Conservation (phyloP, 1,140 invertebrate species). For the Polypedilum vanderplanki region DNA sequence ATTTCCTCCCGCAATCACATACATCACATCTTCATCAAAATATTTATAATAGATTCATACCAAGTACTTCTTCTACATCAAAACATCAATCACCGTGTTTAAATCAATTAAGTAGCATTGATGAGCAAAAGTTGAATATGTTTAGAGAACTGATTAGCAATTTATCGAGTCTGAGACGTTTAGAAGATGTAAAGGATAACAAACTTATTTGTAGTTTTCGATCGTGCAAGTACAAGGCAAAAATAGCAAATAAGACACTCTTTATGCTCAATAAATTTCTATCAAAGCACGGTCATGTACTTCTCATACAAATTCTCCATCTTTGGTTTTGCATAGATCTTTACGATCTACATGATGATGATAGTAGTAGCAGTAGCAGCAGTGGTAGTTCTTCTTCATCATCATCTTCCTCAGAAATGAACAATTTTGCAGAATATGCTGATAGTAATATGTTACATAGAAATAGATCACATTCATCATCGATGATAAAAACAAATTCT, state of each 20-base stretch:
- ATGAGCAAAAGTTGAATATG: conserved; percentile 35
- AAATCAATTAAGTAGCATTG: not conserved
- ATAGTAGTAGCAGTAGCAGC: not conserved
- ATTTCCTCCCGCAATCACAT: conserved; percentile 2
- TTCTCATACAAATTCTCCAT: conserved; percentile 58
- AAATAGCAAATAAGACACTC: conserved; percentile 56
- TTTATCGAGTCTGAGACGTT: conserved; percentile 37
- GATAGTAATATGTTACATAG: not conserved
- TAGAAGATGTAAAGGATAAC: conserved; percentile 38
- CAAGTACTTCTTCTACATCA: conserved; percentile 39
- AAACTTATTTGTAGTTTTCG: conserved; percentile 40
- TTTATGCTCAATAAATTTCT: conserved; percentile 56
- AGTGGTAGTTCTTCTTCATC: not conserved
- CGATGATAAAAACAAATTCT: not conserved
- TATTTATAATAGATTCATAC: not conserved
- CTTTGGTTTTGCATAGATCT: conserved; percentile 54
- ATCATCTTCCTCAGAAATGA: not conserved
- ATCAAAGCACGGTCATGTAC: conserved; percentile 57
- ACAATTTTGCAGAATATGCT: not conserved
- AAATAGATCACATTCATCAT: not conserved
- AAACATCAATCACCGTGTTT: conserved; percentile 35
- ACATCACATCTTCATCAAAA: not conserved
- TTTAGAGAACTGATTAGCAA: conserved; percentile 42
- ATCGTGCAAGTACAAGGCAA: conserved; percentile 56
- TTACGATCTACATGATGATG: conserved; percentile 41